phyloP scores from a whole-genome alignment of 2,113 vertebrate species.

The Oncorhynchus clarkii region DNA sequence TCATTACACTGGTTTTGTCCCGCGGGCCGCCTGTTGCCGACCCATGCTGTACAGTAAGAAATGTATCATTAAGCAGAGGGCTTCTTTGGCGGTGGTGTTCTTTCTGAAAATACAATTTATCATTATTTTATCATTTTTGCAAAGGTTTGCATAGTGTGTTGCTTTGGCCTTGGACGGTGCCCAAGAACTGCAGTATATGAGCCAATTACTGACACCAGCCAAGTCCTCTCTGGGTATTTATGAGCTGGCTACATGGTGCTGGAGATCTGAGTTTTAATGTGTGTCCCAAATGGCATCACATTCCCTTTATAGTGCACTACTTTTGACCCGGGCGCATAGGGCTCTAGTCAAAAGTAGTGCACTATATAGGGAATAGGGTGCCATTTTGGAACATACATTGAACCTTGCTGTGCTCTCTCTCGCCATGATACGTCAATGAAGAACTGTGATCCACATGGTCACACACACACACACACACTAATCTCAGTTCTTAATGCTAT shows the following conservation, averaged over 20 bases:
- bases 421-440: not conserved
- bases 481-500: not conserved
- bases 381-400: too few relatives aligned
- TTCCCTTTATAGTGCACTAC: not conserved
- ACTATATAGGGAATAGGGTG: too few relatives aligned
- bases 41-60: not conserved
- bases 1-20: too few relatives aligned
- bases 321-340: not conserved
- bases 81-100: not conserved
- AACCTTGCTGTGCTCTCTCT: not conserved
- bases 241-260: not conserved
- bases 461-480: not conserved
- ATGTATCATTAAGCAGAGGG: not conserved
- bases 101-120: slow-evolving; percentile 4
- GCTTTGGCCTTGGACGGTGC: slow-evolving; percentile 10
- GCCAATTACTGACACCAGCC: slow-evolving; percentile 13
- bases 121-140: not conserved
- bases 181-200: not conserved
- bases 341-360: too few relatives aligned
- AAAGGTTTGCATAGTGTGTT: not conserved
- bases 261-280: not conserved
- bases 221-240: not conserved
- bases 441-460: not conserved
- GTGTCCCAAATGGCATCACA: not conserved
- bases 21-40: too few relatives aligned